A percentile compares a stretch with the other conserved stretches of the same genome.
Evolutionary conservation across 2,888 invertebrate species (phyloP).

Genomic region (Nemotelus pantherinus): DNA sequence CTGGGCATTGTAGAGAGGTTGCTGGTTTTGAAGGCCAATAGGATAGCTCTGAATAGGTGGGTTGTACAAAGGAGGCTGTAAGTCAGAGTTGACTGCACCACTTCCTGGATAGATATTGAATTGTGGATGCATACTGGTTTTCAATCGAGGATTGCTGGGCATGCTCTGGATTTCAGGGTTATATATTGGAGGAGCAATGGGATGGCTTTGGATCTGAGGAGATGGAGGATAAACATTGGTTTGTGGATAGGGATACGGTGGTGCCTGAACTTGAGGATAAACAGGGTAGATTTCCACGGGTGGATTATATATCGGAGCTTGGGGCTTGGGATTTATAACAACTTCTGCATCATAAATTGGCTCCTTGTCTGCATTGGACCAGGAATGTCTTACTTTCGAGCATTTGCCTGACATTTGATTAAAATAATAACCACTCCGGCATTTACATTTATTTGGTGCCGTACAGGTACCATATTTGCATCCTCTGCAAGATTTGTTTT

Average conservation of each 20-base stretch:
- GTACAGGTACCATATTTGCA: constrained; percentile 61
- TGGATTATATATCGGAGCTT: constrained; percentile 13
- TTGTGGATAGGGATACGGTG: not conserved
- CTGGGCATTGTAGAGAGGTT: not conserved
- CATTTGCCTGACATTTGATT: not conserved
- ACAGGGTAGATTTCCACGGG: not conserved
- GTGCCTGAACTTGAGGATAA: too few species aligned
- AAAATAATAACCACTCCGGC: constrained; percentile 31
- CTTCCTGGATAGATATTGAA: not conserved
- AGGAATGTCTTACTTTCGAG: too few species aligned
- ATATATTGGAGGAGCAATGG: too few species aligned
- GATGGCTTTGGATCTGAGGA: not conserved
- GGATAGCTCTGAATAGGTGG: constrained; percentile 7
- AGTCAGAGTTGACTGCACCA: too few species aligned
- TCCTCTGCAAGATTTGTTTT: too few species aligned
- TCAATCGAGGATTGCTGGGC: too few species aligned
- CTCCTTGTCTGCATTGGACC: too few species aligned
- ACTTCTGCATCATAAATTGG: constrained; percentile 19
- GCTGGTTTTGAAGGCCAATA: not conserved
- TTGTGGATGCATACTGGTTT: not conserved
- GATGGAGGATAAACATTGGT: constrained; percentile 1
- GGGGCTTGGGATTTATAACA: not conserved
- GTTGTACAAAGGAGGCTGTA: not conserved
- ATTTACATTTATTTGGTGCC: constrained; percentile 53
- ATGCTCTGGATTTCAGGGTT: too few species aligned